Percentiles rank a stretch among this genome's conserved stretches.
These are phyloP conservation scores for Zelostemma sp. DNA, from an alignment of 1,140 invertebrate genomes.

Conservation along the genomic window DNA sequence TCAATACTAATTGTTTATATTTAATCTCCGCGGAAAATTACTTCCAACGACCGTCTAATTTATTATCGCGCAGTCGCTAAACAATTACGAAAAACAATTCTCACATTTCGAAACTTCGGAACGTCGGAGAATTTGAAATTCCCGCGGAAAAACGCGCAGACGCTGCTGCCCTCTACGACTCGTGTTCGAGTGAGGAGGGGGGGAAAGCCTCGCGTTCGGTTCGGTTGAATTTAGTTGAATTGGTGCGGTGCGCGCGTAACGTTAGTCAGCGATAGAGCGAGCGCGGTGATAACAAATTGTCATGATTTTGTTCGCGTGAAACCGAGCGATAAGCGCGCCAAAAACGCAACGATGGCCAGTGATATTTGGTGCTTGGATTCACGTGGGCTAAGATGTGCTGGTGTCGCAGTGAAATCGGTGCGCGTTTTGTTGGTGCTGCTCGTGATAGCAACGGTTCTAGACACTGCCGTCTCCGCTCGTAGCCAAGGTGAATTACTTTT, in stretches of 20 bases:
- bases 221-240: slow-evolving; percentile 52
- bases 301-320: slow-evolving; percentile 54
- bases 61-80: no score
- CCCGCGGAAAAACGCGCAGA: no score
- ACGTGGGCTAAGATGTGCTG: slow-evolving; percentile 33
- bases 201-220: slow-evolving; percentile 19
- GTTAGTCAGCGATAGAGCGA: slow-evolving; percentile 23
- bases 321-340: slow-evolving; percentile 16
- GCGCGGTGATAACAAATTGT: slow-evolving; percentile 34
- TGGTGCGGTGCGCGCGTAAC: slow-evolving; percentile 51
- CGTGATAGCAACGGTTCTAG: slow-evolving; percentile 40
- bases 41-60: no score
- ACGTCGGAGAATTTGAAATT: no score
- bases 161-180: no score
- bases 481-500: slow-evolving; percentile 57
- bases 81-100: no score
- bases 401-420: slow-evolving; percentile 53
- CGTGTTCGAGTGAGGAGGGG: no score
- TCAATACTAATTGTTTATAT: no score
- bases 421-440: slow-evolving; percentile 52
- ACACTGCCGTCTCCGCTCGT: slow-evolving; percentile 40
- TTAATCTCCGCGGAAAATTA: no score
- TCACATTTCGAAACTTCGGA: no score
- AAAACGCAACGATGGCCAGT: slow-evolving; percentile 54
- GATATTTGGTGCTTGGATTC: slow-evolving; percentile 54